A percentile compares a stretch with the other conserved stretches of the same genome.
phyloP scores from a whole-genome alignment of 1,140 invertebrate genomes.

The Anagrus nilaparvatae region DNA sequence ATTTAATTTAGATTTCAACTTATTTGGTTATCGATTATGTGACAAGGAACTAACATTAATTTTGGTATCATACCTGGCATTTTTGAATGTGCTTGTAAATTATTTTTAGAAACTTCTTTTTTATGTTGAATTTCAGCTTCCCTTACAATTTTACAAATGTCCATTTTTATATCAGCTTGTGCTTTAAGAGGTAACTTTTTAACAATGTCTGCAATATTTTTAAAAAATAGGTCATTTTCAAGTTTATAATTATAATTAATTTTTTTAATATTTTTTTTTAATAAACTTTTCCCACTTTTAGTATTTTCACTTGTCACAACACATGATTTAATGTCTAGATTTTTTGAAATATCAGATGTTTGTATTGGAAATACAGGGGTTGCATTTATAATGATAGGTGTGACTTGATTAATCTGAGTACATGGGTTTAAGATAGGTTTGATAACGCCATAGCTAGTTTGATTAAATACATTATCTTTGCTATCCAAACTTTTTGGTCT shows the following conservation, averaged over 20 bases:
- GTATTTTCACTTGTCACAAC: no score
- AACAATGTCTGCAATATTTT: slow-evolving; percentile 34
- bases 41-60: slow-evolving; percentile 29
- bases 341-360: not conserved
- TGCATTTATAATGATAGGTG: slow-evolving; percentile 16
- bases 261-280: not conserved
- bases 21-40: slow-evolving; percentile 27
- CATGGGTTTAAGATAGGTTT: not conserved
- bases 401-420: slow-evolving; percentile 1
- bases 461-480: not conserved
- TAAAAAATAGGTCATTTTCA: slow-evolving; percentile 35
- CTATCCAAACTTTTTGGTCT: slow-evolving; percentile 22
- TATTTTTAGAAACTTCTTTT: slow-evolving; percentile 11
- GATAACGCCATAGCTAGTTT: not conserved
- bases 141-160: slow-evolving; percentile 35
- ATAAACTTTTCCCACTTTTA: slow-evolving; percentile 1
- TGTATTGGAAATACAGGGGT: slow-evolving; percentile 1
- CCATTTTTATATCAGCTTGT: slow-evolving; percentile 36
- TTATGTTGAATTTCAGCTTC: slow-evolving; percentile 31
- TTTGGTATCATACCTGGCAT: slow-evolving; percentile 27
- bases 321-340: not conserved
- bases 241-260: slow-evolving; percentile 18
- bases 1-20: not conserved
- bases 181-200: slow-evolving; percentile 31
- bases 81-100: slow-evolving; percentile 17